Evolutionary conservation across 2,113 vertebrate genomes (phyloP).

Genomic region (Sciurus niger): DNA sequence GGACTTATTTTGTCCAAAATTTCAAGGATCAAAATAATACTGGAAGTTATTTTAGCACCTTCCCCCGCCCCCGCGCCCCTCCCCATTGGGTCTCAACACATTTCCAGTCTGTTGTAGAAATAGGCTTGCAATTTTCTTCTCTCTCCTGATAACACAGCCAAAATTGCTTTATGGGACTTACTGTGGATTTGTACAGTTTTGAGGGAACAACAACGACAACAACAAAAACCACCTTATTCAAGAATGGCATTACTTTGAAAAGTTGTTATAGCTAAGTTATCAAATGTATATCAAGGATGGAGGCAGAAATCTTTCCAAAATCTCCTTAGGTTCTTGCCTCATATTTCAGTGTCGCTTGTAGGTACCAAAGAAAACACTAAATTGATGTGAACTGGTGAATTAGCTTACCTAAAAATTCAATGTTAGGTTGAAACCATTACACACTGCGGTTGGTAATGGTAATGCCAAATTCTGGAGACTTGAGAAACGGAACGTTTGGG

Average conservation of each 20-base stretch:
- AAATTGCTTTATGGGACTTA: slow-evolving; percentile 60
- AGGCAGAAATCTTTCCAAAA: slow-evolving; percentile 33
- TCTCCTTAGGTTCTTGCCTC: slow-evolving; percentile 2
- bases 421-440: neutral
- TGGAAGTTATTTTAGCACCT: slow-evolving; percentile 76
- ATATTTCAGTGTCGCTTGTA: slow-evolving; percentile 26
- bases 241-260: slow-evolving; percentile 36
- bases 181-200: slow-evolving; percentile 59
- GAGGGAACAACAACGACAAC: neutral
- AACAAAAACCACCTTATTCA: neutral
- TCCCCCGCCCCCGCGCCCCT: too few relatives aligned
- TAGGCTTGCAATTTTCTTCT: neutral
- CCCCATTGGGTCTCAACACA: neutral
- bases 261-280: slow-evolving; percentile 25
- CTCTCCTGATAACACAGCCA: neutral
- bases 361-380: slow-evolving; percentile 53
- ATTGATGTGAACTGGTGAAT: slow-evolving; percentile 20
- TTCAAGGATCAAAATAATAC: slow-evolving; percentile 73
- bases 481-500: slow-evolving; percentile 2
- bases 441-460: slow-evolving; percentile 64
- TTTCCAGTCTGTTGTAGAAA: slow-evolving; percentile 37
- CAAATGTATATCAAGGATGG: slow-evolving; percentile 40
- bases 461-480: slow-evolving; percentile 44
- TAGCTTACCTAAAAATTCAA: slow-evolving; percentile 1
- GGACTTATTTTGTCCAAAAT: slow-evolving; percentile 78